Evolutionary conservation across 2,888 invertebrate species (phyloP).

Genomic region (Camponotus fellah): DNA sequence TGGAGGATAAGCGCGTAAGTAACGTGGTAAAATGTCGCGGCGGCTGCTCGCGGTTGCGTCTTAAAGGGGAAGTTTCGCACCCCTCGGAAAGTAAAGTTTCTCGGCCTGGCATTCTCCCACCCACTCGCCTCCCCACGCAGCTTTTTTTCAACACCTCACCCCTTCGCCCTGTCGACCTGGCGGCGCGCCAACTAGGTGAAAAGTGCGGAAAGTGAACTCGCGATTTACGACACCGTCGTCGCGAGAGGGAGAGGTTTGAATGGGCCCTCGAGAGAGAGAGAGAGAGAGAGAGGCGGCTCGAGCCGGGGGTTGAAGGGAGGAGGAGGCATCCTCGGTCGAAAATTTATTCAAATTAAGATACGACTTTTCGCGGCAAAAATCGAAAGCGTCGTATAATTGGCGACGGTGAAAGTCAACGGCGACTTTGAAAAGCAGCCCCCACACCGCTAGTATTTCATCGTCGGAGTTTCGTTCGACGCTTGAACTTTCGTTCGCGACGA

Average conservation of each 20-base stretch:
- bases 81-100: slow-evolving; percentile 81
- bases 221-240: slow-evolving; percentile 80
- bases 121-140: slow-evolving; percentile 30
- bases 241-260: slow-evolving; percentile 57
- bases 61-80: slow-evolving; percentile 85
- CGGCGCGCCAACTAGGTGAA: slow-evolving; percentile 85
- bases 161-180: slow-evolving; percentile 74
- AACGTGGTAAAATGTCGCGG: slow-evolving; percentile 58
- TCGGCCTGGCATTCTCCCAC: slow-evolving; percentile 65
- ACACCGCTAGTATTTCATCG: slow-evolving; percentile 67
- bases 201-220: slow-evolving; percentile 85
- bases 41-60: slow-evolving; percentile 66
- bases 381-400: slow-evolving; percentile 81
- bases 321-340: slow-evolving; percentile 75
- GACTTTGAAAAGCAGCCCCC: slow-evolving; percentile 75
- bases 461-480: slow-evolving; percentile 76
- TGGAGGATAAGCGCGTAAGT: slow-evolving; percentile 37
- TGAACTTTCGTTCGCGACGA: slow-evolving; percentile 75
- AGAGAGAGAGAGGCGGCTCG: background rate
- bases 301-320: slow-evolving; percentile 51
- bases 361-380: slow-evolving; percentile 74
- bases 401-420: slow-evolving; percentile 80
- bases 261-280: slow-evolving; percentile 37
- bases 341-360: slow-evolving; percentile 84
- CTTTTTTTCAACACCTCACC: slow-evolving; percentile 61